Evolutionary conservation across 35 echinoderm and acorn worm genomes (phyloP), one percentile per base, ranked within the genome.

Genomic region (Ophioderma brevispina): DNA sequence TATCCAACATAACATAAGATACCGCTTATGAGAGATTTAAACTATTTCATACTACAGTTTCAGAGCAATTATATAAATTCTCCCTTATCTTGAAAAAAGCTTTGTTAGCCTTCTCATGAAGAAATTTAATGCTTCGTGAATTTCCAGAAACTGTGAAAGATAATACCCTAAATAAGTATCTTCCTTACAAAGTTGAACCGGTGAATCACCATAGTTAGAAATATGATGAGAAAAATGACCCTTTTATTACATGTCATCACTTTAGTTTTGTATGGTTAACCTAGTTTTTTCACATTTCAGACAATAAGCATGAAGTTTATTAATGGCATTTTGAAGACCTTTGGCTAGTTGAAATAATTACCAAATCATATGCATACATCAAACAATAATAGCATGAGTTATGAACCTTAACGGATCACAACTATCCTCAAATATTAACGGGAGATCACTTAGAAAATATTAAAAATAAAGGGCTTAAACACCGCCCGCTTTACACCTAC

Each of bases 271-370:
- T 70, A 30, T 70, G 23, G n/a, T 70, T 70, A 70, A 70, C 59
- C 59, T 70, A 25, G n/a, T 8, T 25, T 70, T 70, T 25, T n/a
- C n/a, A n/a, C 59, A 70, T 70, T 70, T 70, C 23, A 70, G 23
- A 25, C 59, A 70, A 70, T 70, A 70, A 25, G 10, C 59, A 70
- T 25, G 28, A 70, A 70, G 59, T 2, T 70, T 70, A 70, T 70
- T 70, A 70, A 70, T 70, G n/a, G 59, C 59, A 70, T 70, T 70
- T 70, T 70, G 59, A 70, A 70, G 59, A 25, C 59, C 59, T 70
- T 70, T 18, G 28, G 59, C 59, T 70, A 25, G n/a, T 18, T 30
- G 59, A 70, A 25, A 70, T 70, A 70, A 70, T 70, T 6, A 70
- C 59, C 59, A 70, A 70, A 30, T 70, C 59, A 30, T 70, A 8